Evolutionary conservation across 2,888 invertebrate genomes (phyloP).

Genomic region (Apoda limacodes): DNA sequence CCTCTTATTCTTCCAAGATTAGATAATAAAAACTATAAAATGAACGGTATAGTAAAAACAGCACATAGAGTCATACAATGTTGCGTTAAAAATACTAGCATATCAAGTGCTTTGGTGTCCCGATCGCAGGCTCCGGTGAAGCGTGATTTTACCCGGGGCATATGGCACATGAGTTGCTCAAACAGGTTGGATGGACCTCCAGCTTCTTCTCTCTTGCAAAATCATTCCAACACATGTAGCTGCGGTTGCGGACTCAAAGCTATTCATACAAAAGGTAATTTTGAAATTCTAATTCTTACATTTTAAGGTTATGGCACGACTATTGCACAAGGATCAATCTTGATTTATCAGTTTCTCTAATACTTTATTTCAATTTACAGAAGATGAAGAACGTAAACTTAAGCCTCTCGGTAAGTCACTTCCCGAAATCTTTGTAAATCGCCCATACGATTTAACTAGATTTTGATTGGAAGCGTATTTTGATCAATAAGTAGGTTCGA

Average conservation of each 20-base stretch:
- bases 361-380: conserved; percentile 26
- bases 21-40: too few species aligned
- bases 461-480: too few species aligned
- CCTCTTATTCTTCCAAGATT: too few species aligned
- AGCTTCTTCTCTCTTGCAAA: conserved; percentile 52
- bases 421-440: too few species aligned
- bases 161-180: conserved; percentile 78
- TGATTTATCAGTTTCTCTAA: not conserved
- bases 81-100: conserved; percentile 43
- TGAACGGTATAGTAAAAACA: conserved; percentile 77
- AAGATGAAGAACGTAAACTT: conserved; percentile 30
- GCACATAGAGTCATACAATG: conserved; percentile 63
- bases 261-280: conserved; percentile 78
- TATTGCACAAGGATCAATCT: conserved; percentile 40
- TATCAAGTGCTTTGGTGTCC: conserved; percentile 44
- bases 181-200: conserved; percentile 43
- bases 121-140: conserved; percentile 58
- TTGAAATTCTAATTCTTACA: conserved; percentile 6
- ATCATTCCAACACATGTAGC: conserved; percentile 73
- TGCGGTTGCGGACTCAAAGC: conserved; percentile 76
- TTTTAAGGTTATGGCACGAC: conserved; percentile 54
- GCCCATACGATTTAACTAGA: too few species aligned
- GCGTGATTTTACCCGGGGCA: conserved; percentile 75
- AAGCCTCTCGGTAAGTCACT: conserved; percentile 53
- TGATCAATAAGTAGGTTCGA: too few species aligned